Conservation (phyloP, 2,113 vertebrate species). For the Cacatua alba region DNA sequence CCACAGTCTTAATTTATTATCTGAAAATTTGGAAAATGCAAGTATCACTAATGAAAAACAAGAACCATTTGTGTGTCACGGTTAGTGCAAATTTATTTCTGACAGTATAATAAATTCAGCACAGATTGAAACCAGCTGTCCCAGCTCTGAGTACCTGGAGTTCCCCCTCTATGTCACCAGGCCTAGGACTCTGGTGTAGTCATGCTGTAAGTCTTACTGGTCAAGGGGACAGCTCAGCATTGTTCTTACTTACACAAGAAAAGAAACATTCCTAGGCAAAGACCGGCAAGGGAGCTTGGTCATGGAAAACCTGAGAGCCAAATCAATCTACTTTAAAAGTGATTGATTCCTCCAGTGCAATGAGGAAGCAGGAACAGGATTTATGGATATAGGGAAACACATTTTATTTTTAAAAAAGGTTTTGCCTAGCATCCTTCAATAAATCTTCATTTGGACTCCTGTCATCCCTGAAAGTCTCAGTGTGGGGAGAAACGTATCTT, state of each 20-base stretch:
- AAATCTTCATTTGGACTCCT: neutral
- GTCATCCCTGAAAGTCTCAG: neutral
- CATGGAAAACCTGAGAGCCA: constrained; percentile 14
- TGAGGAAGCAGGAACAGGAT: neutral
- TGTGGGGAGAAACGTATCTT: neutral
- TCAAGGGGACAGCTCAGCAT: constrained; percentile 2
- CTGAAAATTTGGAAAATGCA: constrained; percentile 23
- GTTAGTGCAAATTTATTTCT: neutral
- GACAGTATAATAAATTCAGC: neutral
- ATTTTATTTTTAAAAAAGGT: neutral
- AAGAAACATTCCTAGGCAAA: neutral
- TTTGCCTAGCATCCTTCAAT: neutral
- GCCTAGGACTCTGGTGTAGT: neutral
- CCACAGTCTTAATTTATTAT: constrained; percentile 11
- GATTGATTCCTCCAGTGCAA: neutral
- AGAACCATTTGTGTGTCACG: neutral
- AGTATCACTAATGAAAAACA: constrained; percentile 7
- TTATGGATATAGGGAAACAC: neutral
- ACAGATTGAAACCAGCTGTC: constrained; percentile 19
- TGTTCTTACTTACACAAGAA: neutral
- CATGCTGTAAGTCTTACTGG: neutral
- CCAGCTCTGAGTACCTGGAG: neutral
- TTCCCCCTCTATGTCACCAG: neutral
- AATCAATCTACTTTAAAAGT: constrained; percentile 13
- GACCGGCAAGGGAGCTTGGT: neutral